Base-by-base conservation (phyloP, 2,888 invertebrate genomes). In the Biston betularia region DNA sequence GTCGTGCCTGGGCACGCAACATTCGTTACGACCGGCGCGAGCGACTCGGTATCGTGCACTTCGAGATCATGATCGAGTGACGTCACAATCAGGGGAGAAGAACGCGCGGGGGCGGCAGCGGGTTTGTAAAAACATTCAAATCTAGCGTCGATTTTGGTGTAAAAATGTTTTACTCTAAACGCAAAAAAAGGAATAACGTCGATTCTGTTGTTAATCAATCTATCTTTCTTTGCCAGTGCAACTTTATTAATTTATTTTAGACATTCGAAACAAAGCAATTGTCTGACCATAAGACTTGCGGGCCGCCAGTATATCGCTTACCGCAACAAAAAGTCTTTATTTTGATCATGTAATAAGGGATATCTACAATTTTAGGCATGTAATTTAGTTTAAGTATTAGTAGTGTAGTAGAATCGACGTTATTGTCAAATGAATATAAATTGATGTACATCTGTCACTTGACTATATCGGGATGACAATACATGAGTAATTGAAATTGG, bases 1-100 rank as follows among this genome's bases (percentile, higher is more conserved):
- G 98, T 79, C 96, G 97, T 64, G 97, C 97, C 24, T 98, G 98
- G 98, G 98, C 98, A 14, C 96, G 95, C 81, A 98, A 98, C 84
- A 96, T 98, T 64, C 79, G 91, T 44, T 98, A 98, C 87, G 89
- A 90, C 72, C 94, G 95, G 40, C 90, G 94, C 52, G 96, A 97
- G 77, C 95, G 97, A 63, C 85, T 92, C 67, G 95, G 95, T 0
- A 90, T 95, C 9, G 95, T 95, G 0, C 95, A 95, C 77, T 95
- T 95, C 82, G 95, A 95, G 76, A 67, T 95, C 11, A 89, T 95
- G 89, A 87, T 95, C 64, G 95, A 95, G 74, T 94, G 90, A 76
- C 69, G 63, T 34, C 15, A 40, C 15, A 33, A 12, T 9, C 34
- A 11, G 24, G 33, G 24, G 33, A 4, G 44, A 6, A 12, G 6